Evolutionary conservation across 1,140 invertebrate species (phyloP).

Genomic region (Cydia pomonella): DNA sequence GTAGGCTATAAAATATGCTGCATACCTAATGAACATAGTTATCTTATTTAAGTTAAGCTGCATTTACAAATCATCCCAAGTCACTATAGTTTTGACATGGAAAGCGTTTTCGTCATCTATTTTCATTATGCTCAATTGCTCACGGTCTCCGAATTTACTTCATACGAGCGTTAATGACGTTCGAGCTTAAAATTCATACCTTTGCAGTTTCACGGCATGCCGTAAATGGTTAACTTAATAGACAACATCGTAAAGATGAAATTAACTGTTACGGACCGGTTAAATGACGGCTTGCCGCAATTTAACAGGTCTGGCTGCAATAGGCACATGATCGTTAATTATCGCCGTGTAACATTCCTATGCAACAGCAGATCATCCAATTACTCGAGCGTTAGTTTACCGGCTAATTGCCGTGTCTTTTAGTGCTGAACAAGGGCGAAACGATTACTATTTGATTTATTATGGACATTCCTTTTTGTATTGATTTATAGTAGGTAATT

Average conservation of each 20-base stretch:
- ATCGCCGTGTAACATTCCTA: background rate
- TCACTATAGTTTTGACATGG: too few species aligned
- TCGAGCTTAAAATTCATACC: background rate
- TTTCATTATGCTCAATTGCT: background rate
- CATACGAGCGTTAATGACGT: background rate
- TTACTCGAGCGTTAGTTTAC: slow-evolving; percentile 18
- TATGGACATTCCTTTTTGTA: background rate
- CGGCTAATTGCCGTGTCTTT: background rate
- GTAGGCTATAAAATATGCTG: too few species aligned
- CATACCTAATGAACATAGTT: too few species aligned
- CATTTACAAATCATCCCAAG: too few species aligned
- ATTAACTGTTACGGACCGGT: slow-evolving; percentile 11
- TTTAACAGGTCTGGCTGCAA: slow-evolving; percentile 5
- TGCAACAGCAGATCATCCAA: slow-evolving; percentile 30
- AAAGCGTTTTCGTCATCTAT: too few species aligned
- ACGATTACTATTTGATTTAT: slow-evolving; percentile 12
- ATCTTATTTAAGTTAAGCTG: too few species aligned
- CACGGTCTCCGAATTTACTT: background rate
- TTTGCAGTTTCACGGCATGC: background rate
- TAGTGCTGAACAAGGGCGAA: background rate
- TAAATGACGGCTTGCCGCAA: background rate
- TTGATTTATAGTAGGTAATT: background rate
- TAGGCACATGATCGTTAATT: slow-evolving; percentile 18
- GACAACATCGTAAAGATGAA: slow-evolving; percentile 9
- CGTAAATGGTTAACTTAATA: background rate